A percentile compares a stretch with the other conserved stretches of the same genome.
phyloP scores from a whole-genome alignment of 2,888 invertebrate species.

The Drosophila meridionalis region DNA sequence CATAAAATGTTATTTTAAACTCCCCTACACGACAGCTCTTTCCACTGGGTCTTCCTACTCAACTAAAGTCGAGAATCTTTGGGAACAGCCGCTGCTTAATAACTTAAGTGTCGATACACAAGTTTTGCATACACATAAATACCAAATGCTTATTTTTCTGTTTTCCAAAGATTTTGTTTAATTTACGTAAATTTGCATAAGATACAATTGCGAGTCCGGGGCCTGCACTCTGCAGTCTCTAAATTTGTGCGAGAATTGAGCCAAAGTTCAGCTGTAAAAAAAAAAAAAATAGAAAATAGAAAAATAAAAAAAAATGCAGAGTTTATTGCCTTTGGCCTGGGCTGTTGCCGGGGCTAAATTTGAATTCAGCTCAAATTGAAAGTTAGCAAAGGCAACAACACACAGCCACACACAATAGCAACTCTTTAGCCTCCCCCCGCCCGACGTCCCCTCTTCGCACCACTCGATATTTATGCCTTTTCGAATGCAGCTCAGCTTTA shows the following conservation, averaged over 20 bases:
- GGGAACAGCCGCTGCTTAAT: slow-evolving; percentile 48
- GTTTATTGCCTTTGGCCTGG: slow-evolving; percentile 69
- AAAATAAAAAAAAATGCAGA: slow-evolving; percentile 26
- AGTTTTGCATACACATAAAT: slow-evolving; percentile 69
- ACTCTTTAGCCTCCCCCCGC: neutral
- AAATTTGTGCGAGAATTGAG: slow-evolving; percentile 79
- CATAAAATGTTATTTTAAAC: neutral
- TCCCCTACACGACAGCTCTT: neutral
- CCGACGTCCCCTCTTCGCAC: neutral
- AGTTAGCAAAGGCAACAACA: slow-evolving; percentile 63
- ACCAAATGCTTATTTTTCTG: slow-evolving; percentile 78
- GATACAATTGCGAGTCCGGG: slow-evolving; percentile 64
- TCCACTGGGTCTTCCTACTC: slow-evolving; percentile 15
- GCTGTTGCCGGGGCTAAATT: slow-evolving; percentile 59
- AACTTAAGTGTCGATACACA: slow-evolving; percentile 76
- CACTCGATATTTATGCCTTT: slow-evolving; percentile 73
- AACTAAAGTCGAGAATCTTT: slow-evolving; percentile 19
- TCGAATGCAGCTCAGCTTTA: slow-evolving; percentile 80
- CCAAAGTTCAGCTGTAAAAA: slow-evolving; percentile 65
- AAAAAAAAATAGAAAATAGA: slow-evolving; percentile 10
- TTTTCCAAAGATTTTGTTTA: slow-evolving; percentile 79
- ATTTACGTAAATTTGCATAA: slow-evolving; percentile 79
- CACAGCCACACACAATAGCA: slow-evolving; percentile 20
- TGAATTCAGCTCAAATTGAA: slow-evolving; percentile 79
- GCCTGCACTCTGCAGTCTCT: slow-evolving; percentile 51